These are phyloP conservation scores for Notamacropus eugenii DNA, from an alignment of 2,797 vertebrate species.

Conservation along the genomic window DNA sequence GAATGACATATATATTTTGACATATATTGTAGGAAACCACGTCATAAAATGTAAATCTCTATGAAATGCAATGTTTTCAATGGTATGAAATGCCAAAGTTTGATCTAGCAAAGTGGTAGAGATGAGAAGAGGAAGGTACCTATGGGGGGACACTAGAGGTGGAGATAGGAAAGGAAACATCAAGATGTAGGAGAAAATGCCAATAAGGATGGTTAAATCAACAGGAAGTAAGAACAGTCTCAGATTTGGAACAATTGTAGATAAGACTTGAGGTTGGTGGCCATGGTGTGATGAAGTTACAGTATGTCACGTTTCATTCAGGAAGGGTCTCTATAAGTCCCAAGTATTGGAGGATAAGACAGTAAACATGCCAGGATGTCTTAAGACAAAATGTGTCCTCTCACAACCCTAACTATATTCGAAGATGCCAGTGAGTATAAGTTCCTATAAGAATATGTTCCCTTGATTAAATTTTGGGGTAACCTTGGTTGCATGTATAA, in stretches of 20 bases:
- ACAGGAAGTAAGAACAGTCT: neutral
- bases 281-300: neutral
- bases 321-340: neutral
- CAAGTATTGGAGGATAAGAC: neutral
- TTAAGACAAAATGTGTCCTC: neutral
- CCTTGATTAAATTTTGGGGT: no score
- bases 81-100: neutral
- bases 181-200: neutral
- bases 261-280: neutral
- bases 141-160: no score
- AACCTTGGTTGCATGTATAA: no score
- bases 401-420: neutral
- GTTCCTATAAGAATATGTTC: no score
- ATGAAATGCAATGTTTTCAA: neutral
- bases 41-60: no score
- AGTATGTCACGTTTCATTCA: neutral
- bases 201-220: neutral
- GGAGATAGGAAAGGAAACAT: neutral
- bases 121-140: neutral
- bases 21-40: no score
- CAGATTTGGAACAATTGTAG: neutral
- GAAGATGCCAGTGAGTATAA: neutral
- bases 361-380: neutral
- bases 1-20: no score
- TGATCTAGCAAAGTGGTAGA: neutral